phyloP scores from a whole-genome alignment of 2,797 vertebrate genomes.

The Buphagus erythrorhynchus region DNA sequence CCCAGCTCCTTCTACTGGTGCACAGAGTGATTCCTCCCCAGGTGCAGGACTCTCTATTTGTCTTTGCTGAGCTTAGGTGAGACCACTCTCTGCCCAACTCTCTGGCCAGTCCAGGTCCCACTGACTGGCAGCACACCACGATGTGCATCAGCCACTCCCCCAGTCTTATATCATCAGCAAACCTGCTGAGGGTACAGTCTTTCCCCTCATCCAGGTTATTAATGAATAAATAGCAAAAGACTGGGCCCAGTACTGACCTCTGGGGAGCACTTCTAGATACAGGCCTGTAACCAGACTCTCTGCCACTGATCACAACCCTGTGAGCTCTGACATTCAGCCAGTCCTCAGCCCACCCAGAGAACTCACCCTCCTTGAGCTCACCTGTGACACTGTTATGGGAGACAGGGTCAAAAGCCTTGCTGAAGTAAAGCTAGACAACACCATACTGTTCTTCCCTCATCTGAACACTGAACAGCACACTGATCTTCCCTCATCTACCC shows the following conservation, averaged over 20 bases:
- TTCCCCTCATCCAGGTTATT: neutral
- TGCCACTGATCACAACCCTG: neutral
- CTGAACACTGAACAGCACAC: too few relatives aligned
- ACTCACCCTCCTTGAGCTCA: too few relatives aligned
- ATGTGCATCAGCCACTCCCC: neutral
- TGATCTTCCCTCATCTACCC: neutral
- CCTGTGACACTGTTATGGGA: neutral
- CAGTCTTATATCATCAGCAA: neutral
- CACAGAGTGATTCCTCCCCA: rapidly evolving
- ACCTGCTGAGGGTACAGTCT: neutral
- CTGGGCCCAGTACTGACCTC: too few relatives aligned
- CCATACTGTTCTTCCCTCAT: neutral
- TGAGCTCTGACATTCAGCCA: neutral
- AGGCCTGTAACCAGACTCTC: neutral
- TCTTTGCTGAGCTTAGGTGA: neutral
- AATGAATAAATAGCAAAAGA: neutral
- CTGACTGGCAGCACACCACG: rapidly evolving
- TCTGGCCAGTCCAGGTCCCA: neutral
- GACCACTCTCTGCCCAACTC: neutral
- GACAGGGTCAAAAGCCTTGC: neutral
- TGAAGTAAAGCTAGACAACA: neutral
- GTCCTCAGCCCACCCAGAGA: neutral
- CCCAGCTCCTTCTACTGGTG: neutral
- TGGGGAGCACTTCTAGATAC: too few relatives aligned
- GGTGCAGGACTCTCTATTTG: rapidly evolving